phyloP scores from a whole-genome alignment of 2,797 vertebrate species.

The Channallabes apus region DNA sequence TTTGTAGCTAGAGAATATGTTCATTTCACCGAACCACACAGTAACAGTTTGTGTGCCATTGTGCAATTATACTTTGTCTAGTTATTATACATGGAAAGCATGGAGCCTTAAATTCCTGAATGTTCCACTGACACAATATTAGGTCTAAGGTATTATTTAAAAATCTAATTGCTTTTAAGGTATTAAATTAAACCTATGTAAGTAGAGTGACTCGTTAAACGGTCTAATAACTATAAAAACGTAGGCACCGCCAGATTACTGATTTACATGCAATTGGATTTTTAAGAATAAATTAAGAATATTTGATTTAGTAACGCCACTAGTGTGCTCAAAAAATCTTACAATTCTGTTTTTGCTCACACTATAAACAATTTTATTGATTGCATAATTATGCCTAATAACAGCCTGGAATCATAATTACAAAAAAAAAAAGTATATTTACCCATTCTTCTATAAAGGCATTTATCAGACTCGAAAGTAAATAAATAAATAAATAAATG shows the following conservation, averaged over 20 bases:
- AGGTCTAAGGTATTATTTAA: background rate
- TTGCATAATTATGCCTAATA: background rate
- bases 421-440: background rate
- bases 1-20: background rate
- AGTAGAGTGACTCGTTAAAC: background rate
- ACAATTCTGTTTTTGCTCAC: background rate
- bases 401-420: constrained; percentile 10
- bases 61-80: background rate
- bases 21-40: background rate
- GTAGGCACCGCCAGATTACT: background rate
- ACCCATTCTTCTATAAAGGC: background rate
- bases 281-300: background rate
- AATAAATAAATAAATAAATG: background rate
- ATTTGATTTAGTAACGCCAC: background rate
- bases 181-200: background rate
- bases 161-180: background rate
- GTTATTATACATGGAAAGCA: background rate
- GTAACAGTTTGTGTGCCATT: background rate
- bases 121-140: background rate
- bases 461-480: background rate
- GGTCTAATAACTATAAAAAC: background rate
- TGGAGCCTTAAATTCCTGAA: background rate
- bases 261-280: background rate
- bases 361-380: background rate
- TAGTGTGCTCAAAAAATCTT: background rate